phyloP scores from a whole-genome alignment of 2,113 vertebrate species.

The Nothobranchius furzeri region DNA sequence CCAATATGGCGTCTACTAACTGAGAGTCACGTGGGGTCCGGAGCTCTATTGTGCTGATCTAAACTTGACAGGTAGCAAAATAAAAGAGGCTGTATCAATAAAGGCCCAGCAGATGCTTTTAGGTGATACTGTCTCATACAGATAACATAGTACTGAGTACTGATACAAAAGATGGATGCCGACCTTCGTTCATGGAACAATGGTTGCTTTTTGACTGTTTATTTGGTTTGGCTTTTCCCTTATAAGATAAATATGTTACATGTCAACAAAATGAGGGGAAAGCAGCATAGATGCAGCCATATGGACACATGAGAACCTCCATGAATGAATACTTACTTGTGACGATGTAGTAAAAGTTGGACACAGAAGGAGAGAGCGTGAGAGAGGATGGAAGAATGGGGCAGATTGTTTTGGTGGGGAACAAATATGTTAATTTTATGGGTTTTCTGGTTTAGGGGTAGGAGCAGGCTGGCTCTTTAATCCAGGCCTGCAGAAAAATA shows the following conservation, averaged over 20 bases:
- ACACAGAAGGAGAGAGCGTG: constrained; percentile 2
- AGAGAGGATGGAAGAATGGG: constrained; percentile 38
- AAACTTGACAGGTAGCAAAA: too few relatives aligned
- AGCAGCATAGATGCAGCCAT: neutral
- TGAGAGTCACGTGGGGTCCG: too few relatives aligned
- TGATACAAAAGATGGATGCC: too few relatives aligned
- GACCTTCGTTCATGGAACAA: too few relatives aligned
- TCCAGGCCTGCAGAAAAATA: constrained; percentile 37
- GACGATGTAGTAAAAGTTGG: constrained; percentile 17
- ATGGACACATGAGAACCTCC: neutral
- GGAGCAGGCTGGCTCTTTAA: constrained; percentile 3
- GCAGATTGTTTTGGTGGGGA: constrained; percentile 22
- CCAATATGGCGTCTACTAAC: too few relatives aligned
- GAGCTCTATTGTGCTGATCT: too few relatives aligned
- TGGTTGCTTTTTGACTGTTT: too few relatives aligned
- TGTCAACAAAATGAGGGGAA: neutral
- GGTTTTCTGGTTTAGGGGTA: constrained; percentile 22
- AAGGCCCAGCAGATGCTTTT: too few relatives aligned
- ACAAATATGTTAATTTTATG: constrained; percentile 49
- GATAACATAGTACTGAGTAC: too few relatives aligned
- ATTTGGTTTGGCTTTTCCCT: too few relatives aligned
- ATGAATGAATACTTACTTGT: neutral
- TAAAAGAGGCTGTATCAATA: neutral
- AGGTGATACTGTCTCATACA: too few relatives aligned
- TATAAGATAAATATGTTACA: neutral